phyloP scores from a whole-genome alignment of 2,888 invertebrate species.

The Sthenelais limicola region DNA sequence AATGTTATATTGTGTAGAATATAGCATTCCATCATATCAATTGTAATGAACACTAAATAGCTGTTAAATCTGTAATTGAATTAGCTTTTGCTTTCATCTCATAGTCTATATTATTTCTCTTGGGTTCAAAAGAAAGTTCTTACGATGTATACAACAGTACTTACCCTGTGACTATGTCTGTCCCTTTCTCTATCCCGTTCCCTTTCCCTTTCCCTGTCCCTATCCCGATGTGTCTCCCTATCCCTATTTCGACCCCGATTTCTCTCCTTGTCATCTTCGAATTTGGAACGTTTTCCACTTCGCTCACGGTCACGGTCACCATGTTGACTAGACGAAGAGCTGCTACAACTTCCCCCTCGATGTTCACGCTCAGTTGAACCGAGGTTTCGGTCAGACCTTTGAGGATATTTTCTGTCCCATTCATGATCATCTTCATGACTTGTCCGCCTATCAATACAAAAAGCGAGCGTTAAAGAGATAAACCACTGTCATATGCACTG shows the following conservation, averaged over 20 bases:
- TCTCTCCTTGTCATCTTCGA: not conserved
- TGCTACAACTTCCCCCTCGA: conserved; percentile 45
- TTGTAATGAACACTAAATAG: too few relatives aligned
- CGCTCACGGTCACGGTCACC: conserved; percentile 6
- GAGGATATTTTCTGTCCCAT: conserved; percentile 45
- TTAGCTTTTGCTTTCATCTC: too few relatives aligned
- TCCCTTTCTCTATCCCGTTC: conserved; percentile 13
- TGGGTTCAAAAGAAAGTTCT: too few relatives aligned
- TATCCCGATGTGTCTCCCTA: conserved; percentile 22
- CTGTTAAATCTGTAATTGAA: too few relatives aligned
- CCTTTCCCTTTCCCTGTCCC: conserved; percentile 22
- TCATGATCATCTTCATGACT: conserved; percentile 47
- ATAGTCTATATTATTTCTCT: too few relatives aligned
- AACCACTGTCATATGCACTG: too few relatives aligned
- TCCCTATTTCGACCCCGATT: conserved; percentile 11
- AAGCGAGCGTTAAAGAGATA: not conserved
- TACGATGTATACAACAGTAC: too few relatives aligned
- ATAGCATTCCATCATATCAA: too few relatives aligned
- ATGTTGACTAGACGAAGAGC: conserved; percentile 61
- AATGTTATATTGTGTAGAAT: too few relatives aligned
- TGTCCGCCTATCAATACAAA: conserved; percentile 27
- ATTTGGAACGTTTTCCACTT: conserved; percentile 2
- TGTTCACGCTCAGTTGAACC: conserved; percentile 45
- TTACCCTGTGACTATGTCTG: conserved; percentile 27
- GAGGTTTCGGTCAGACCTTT: conserved; percentile 27